Base-by-base conservation (phyloP, 1,140 invertebrate genomes). In the Aleiodes sp. region DNA sequence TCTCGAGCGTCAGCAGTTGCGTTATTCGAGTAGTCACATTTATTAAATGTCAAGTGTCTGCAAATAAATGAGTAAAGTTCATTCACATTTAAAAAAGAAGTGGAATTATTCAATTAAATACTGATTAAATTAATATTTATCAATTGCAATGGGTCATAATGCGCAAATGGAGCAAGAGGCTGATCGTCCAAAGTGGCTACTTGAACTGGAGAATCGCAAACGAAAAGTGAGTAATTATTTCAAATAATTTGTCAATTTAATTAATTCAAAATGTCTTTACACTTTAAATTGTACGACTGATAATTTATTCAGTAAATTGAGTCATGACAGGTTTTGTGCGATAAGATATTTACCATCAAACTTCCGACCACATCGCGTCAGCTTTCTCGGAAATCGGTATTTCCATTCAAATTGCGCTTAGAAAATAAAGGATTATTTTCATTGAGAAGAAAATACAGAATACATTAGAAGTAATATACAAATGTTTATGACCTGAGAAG, bases 131-230 rank as follows among this genome's bases (percentile, higher is more conserved):
- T n/a, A n/a, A n/a, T n/a, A n/a, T n/a, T n/a, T 61, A 43, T 29
- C 37, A 69, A 7, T 52, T 26, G n/a, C n/a, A 10, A 73, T 70
- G 68, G 68, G 52, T 31, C 68, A 61, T 29, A 68, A 56, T 24
- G 52, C 71, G 67, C 78, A 63, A 14, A 80, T 80, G 73, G 78
- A 78, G 68, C 77, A 81, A 37, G 72, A 72, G 65, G 76, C 75
- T 31, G 72, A 80, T 70, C 80, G 77, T 4, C 85, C 84, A 0
- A 82, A 86, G 68, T 86, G 85, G 84, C 71, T 87, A 37, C 56
- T 80, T 35, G 82, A 86, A 61, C 31, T 87, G 63, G 85, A 87
- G 79, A 87, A 84, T 78, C 77, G 83, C 4, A 86, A 85, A 70
- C 75, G 77, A 72, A 86, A 86, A 79, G 85, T 86, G 61, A 73